Base-by-base conservation (phyloP, 2,797 vertebrate species). In the Enteromius paludinosus region DNA sequence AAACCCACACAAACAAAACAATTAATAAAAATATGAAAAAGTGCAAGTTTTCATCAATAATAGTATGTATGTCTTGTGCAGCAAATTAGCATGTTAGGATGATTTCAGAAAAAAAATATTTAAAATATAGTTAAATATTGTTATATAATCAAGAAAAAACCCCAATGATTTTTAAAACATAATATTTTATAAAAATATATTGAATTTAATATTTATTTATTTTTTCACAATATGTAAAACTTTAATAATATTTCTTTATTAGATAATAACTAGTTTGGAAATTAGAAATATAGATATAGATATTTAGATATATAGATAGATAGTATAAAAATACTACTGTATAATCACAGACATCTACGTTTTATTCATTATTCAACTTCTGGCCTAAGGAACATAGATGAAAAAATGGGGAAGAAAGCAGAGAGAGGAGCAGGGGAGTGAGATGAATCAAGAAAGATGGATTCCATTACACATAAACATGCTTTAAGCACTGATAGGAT, bases 391-490 rank as follows among this genome's bases (percentile, higher is more conserved):
- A 28, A 59, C 56, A 79, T 47, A 1, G n/a, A 45, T 61, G 23
- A 45, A 33, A 61, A 59, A 56, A 49, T 72, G 11, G 14, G 9
- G 20, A 33, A 61, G n/a, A 82, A 74, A 54, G 59, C 54, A 66
- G 11, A 33, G 43, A 59, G 56, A 43, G 43, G 10, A 47, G 64
- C 33, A 43, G 30, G 14, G 28, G 25, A 52, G 59, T 70, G 82
- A 69, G 41, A 62, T 81, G 49, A 77, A 28, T 85, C 85, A 88
- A 73, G 80, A 86, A 88, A 89, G 88, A 91, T 83, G 90, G 91
- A 93, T 93, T 93, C 91, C 89, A 92, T 94, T 94, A 92, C 92
- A 93, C 88, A 92, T 92, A 92, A 92, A 92, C 90, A 92, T 90
- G 88, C 91, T 87, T 88, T 87, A 85, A 87, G 91, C 91, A 92